Conservation (phyloP, 2,888 invertebrate species). For the Orthosia incerta region DNA sequence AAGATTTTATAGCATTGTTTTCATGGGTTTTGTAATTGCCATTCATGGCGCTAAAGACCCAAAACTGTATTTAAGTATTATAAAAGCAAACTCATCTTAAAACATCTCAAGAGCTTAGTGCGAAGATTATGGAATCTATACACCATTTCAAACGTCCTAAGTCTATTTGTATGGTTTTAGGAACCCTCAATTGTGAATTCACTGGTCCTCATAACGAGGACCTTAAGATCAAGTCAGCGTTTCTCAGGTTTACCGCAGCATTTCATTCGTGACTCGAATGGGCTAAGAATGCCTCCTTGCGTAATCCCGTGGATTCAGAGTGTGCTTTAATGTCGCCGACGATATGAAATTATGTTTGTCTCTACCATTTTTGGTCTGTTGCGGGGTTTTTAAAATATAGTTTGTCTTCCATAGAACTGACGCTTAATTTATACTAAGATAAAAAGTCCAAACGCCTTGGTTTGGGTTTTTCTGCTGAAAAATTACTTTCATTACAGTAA, state of each 20-base stretch:
- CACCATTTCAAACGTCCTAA: conserved; percentile 18
- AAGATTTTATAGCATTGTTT: neutral
- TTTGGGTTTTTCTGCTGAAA: conserved; percentile 1
- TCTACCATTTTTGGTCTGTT: conserved; percentile 15
- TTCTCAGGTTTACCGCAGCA: conserved; percentile 44
- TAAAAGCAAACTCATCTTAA: neutral
- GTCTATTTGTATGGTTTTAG: conserved; percentile 12
- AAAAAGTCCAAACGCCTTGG: neutral
- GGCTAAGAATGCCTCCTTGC: conserved; percentile 41
- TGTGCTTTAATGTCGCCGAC: conserved; percentile 20
- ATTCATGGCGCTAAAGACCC: neutral
- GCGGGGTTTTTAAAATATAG: conserved; percentile 4
- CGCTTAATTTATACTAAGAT: conserved; percentile 6
- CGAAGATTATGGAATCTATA: conserved; percentile 14
- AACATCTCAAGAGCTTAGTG: conserved; percentile 12
- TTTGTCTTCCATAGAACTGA: neutral
- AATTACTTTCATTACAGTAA: conserved; percentile 33
- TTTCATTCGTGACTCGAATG: conserved; percentile 37
- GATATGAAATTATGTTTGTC: conserved; percentile 23
- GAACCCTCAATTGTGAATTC: conserved; percentile 39
- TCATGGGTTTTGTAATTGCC: neutral
- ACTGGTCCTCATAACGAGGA: conserved; percentile 25
- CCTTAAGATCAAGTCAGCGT: conserved; percentile 32
- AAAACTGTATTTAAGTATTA: conserved; percentile 9
- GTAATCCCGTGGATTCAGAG: conserved; percentile 56